Conservation (phyloP, 2,888 invertebrate genomes). For the Dorcus hopei region DNA sequence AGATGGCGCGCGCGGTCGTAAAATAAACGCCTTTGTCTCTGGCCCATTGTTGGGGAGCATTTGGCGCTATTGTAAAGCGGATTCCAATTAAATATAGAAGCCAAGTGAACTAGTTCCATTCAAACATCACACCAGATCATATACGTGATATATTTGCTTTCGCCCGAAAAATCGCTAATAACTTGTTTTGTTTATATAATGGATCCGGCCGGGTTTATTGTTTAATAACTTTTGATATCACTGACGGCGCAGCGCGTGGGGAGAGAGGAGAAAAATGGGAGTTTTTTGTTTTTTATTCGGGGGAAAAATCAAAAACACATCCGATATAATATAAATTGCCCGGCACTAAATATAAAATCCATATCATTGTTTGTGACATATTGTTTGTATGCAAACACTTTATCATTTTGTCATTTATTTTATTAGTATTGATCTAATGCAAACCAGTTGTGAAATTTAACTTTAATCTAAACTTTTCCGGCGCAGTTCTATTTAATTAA, state of each 20-base stretch:
- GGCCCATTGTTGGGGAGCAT: no score
- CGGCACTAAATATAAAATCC: no score
- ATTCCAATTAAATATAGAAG: constrained; percentile 1
- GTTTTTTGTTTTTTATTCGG: neutral
- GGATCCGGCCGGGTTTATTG: neutral
- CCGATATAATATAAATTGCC: neutral
- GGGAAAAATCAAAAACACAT: neutral
- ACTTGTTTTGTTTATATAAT: neutral
- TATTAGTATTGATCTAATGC: no score
- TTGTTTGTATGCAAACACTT: no score
- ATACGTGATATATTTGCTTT: neutral
- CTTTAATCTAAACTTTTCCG: no score
- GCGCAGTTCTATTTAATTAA: no score
- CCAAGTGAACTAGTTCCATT: neutral
- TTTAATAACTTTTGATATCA: neutral
- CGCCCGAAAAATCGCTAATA: neutral
- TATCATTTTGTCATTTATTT: no score
- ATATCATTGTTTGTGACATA: no score
- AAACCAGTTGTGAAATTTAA: no score
- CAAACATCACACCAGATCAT: constrained; percentile 1
- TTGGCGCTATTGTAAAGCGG: neutral
- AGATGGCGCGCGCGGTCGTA: no score
- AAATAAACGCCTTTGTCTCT: no score
- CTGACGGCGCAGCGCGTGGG: neutral
- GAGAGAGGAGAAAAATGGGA: neutral